These are phyloP conservation scores for Serripes groenlandicus DNA, from an alignment of 2,888 invertebrate species.

Conservation along the genomic window DNA sequence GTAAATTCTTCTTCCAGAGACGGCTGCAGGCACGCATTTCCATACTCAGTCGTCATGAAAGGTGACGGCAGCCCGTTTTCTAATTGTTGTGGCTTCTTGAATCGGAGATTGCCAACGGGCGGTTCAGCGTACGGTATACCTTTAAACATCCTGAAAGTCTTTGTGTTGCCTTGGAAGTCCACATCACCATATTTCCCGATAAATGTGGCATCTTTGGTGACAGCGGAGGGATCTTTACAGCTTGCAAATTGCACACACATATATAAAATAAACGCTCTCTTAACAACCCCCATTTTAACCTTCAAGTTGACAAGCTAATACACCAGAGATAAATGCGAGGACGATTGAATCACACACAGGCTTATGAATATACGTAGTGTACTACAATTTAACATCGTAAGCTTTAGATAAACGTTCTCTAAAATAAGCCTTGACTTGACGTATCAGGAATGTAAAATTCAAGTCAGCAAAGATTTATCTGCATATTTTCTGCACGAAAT, in stretches of 20 bases:
- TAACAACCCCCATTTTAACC: no score
- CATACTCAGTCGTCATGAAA: constrained; percentile 1
- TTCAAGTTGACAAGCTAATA: no score
- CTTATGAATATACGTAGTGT: no score
- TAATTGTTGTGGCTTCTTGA: constrained; percentile 17
- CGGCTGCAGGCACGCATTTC: constrained; percentile 8
- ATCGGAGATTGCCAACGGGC: constrained; percentile 14
- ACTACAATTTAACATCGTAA: no score
- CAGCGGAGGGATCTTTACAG: background rate
- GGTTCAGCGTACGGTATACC: constrained; percentile 19
- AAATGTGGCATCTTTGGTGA: background rate
- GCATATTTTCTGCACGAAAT: no score
- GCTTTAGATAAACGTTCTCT: no score
- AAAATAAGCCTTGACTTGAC: no score
- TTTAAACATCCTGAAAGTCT: constrained; percentile 1
- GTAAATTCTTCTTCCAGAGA: constrained; percentile 88
- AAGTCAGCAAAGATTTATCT: no score
- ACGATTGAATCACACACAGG: no score
- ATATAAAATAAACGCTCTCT: no score
- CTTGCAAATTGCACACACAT: background rate
- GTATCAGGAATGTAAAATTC: no score
- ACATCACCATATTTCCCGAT: constrained; percentile 2
- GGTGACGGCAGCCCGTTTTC: background rate
- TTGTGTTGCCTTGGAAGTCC: background rate
- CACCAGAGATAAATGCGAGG: no score